phyloP scores from a whole-genome alignment of 2,113 vertebrate genomes.

The Acanthisitta chloris region DNA sequence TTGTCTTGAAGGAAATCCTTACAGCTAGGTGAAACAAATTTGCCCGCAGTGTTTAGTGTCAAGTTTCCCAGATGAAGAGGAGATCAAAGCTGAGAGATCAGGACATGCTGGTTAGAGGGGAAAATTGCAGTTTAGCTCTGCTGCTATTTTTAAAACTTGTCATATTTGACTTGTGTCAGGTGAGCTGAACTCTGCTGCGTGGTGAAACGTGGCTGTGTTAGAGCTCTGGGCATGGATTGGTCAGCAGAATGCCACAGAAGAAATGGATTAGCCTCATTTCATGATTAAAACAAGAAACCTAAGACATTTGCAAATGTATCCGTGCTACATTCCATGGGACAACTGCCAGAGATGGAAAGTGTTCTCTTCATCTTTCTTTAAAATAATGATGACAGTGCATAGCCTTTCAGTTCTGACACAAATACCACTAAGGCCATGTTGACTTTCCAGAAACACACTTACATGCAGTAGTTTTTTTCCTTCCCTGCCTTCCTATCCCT shows the following conservation, averaged over 20 bases:
- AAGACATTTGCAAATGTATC: neutral
- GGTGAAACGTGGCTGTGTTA: neutral
- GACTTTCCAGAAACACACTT: neutral
- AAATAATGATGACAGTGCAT: neutral
- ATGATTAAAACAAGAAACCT: neutral
- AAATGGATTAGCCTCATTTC: neutral
- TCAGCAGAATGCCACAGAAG: neutral
- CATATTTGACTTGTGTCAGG: slow-evolving; percentile 20
- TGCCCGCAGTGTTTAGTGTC: slow-evolving; percentile 46
- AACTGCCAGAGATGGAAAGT: neutral
- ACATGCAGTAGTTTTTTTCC: rapidly evolving
- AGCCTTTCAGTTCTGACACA: neutral
- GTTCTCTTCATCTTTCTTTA: neutral
- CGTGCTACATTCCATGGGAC: neutral
- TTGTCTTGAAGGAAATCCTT: neutral
- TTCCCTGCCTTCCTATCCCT: neutral
- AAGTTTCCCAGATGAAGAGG: slow-evolving; percentile 16
- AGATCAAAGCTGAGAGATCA: slow-evolving; percentile 58
- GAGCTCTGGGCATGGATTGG: neutral
- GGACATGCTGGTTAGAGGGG: slow-evolving; percentile 36
- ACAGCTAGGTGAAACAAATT: neutral
- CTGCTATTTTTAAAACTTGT: slow-evolving; percentile 56
- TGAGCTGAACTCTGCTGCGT: slow-evolving; percentile 21
- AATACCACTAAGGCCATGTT: rapidly evolving
- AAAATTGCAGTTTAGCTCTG: slow-evolving; percentile 49